Percentiles rank a stretch among this genome's conserved stretches.
Conservation (phyloP, 2,113 vertebrate species). For the Thalassoma bifasciatum region DNA sequence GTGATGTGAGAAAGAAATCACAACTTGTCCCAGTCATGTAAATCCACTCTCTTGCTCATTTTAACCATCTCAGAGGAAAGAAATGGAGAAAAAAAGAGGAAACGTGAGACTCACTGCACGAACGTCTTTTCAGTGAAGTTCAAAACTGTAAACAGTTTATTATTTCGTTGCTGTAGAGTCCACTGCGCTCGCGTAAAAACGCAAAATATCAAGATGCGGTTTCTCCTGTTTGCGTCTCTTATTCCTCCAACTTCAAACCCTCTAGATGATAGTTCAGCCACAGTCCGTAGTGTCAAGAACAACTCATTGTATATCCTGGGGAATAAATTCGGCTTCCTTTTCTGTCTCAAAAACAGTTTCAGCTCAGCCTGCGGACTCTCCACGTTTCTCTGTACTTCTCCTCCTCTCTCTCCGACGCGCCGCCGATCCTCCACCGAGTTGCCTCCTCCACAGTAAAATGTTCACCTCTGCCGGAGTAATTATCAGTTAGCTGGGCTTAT, state of each 20-base stretch:
- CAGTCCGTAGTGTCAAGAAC: constrained; percentile 39
- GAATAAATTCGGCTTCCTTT: constrained; percentile 19
- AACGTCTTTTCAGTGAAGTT: constrained; percentile 16
- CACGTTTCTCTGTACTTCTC: constrained; percentile 43
- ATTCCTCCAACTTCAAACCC: constrained; percentile 68
- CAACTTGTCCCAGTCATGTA: constrained; percentile 70
- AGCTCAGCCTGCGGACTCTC: constrained; percentile 20
- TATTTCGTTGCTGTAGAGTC: constrained; percentile 33
- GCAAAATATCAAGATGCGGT: constrained; percentile 60
- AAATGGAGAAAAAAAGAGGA: not conserved
- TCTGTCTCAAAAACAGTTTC: constrained; percentile 16
- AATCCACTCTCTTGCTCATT: constrained; percentile 68
- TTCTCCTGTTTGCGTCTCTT: constrained; percentile 68
- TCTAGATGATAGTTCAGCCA: constrained; percentile 45
- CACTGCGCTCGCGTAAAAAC: constrained; percentile 50
- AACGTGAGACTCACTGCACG: not conserved
- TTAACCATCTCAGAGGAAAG: constrained; percentile 45
- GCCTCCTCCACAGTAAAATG: constrained; percentile 23
- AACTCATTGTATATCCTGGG: constrained; percentile 61
- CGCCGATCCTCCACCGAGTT: constrained; percentile 58
- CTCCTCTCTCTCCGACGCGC: constrained; percentile 58
- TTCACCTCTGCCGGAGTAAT: constrained; percentile 42
- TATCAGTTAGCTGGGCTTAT: constrained; percentile 23
- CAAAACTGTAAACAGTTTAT: constrained; percentile 7
- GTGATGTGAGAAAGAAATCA: constrained; percentile 47